Conservation (phyloP, 1,140 invertebrate species). For the Fopius arisanus region DNA sequence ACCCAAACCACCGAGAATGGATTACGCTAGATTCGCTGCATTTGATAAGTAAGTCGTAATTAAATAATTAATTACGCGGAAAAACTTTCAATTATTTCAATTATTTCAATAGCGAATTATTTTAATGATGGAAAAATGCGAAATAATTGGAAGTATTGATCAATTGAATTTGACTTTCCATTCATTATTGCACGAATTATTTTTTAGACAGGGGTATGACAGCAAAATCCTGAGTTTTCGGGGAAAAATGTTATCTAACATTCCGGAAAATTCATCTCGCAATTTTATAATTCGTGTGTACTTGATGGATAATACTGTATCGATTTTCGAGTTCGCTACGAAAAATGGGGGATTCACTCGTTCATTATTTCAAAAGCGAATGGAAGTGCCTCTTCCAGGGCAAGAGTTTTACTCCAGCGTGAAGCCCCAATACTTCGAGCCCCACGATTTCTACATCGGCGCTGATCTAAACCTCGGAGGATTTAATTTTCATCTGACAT, state of each 20-base stretch:
- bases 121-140: too few relatives aligned
- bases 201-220: conserved; percentile 73
- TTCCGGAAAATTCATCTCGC: conserved; percentile 73
- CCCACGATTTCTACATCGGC: conserved; percentile 84
- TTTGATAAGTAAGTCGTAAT: conserved; percentile 77
- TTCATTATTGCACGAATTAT: too few relatives aligned
- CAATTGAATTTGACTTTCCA: too few relatives aligned
- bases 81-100: too few relatives aligned
- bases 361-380: conserved; percentile 73
- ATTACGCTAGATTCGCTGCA: conserved; percentile 82
- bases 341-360: conserved; percentile 78
- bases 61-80: too few relatives aligned
- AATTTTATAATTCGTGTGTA: conserved; percentile 85
- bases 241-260: conserved; percentile 76
- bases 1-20: conserved; percentile 77
- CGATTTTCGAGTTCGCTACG: conserved; percentile 78
- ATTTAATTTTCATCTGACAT: conserved; percentile 79
- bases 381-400: conserved; percentile 75
- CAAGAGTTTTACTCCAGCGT: conserved; percentile 73
- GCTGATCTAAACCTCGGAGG: conserved; percentile 77
- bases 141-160: too few relatives aligned
- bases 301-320: conserved; percentile 83
- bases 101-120: too few relatives aligned
- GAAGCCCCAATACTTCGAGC: conserved; percentile 76
- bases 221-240: conserved; percentile 82